Evolutionary conservation across 1,140 invertebrate species (phyloP).

Genomic region (Drosophila prosaltans): DNA sequence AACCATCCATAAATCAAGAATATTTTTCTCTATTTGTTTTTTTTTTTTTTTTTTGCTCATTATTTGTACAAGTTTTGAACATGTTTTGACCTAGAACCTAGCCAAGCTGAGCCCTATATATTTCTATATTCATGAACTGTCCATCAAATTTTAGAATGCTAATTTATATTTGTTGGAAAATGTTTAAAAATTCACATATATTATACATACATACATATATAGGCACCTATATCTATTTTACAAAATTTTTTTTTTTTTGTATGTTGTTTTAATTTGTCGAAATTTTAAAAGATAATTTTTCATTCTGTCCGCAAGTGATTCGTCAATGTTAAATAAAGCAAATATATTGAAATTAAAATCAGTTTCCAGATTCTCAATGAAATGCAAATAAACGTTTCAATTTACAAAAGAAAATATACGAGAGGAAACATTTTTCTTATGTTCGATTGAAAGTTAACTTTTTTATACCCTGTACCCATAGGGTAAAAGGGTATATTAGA

Average conservation of each 20-base stretch:
- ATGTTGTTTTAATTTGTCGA: constrained; percentile 10
- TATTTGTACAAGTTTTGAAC: background rate
- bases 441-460: too few species aligned
- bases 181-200: background rate
- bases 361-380: background rate
- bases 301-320: background rate
- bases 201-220: too few species aligned
- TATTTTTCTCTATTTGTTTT: background rate
- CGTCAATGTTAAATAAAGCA: constrained; percentile 4
- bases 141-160: constrained; percentile 4
- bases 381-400: background rate
- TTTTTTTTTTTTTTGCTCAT: background rate
- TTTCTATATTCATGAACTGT: background rate
- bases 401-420: too few species aligned
- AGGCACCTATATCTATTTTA: background rate
- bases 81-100: constrained; percentile 6
- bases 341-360: background rate
- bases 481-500: too few species aligned
- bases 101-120: background rate
- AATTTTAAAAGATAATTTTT: background rate
- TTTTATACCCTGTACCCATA: too few species aligned
- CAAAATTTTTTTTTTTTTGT: background rate
- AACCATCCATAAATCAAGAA: constrained; percentile 33
- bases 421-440: too few species aligned
- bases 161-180: background rate